Evolutionary conservation across 2,888 invertebrate genomes (phyloP), one percentile per base, ranked within the genome.

Genomic region (Rambutsinella grinnellia): DNA sequence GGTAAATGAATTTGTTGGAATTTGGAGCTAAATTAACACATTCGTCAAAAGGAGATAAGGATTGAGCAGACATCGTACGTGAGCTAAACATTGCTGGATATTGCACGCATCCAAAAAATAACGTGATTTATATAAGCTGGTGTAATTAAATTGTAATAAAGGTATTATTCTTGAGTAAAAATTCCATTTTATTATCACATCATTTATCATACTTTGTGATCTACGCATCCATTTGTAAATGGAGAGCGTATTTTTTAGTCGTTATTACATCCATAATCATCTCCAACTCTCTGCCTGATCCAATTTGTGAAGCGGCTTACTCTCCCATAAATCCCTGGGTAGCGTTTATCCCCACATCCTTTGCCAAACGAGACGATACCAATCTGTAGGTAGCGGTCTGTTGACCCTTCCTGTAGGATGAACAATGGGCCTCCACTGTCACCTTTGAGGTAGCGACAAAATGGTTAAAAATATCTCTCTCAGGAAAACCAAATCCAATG

Each of bases 301-400:
- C 79, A 79, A n/a, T 60, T 70, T 21, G 70, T 70, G n/a, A 71
- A 66, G 17, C 75, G 65, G 15, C 75, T 67, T 10, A 76, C 54
- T 65, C 79, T 46, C 19, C 58, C 62, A 46, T 79, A 79, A 67
- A 79, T 71, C 15, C 79, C 79, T 53, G 79, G 79, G 57, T 56
- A 79, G 19, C 63, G 58, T 3, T 26, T 53, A 53, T 79, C 71
- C 13, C 66, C 79, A 67, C 79, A 79, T 2, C 67, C 72, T 49
- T 67, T 61, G 26, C 79, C 79, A 71, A 76, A 79, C 24, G 75
- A 70, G 5, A 76, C 75, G n/a, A 79, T 63, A 2, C 75, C 79
- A 44, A 79, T 47, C 66, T 79, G 67, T 10, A 75, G 57, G 51
- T 77, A 65, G 46, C 53, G 49, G 54, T 68, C 69, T 46, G 26